Evolutionary conservation across 2,888 invertebrate genomes (phyloP).

Genomic region (Isoperla grammatica): DNA sequence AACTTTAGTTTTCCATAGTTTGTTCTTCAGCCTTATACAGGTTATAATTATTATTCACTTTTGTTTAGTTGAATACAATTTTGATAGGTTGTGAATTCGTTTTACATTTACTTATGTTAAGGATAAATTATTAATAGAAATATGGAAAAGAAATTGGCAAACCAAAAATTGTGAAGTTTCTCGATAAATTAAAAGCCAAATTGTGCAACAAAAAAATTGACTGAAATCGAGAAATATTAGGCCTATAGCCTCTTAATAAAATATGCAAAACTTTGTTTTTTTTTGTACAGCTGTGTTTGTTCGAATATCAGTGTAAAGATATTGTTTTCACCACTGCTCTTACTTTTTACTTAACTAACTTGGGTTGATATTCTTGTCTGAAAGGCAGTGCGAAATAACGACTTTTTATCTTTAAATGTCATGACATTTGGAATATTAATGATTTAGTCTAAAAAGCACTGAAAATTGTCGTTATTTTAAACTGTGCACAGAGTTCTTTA

Average conservation of each 20-base stretch:
- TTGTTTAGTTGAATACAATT: neutral
- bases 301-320: neutral
- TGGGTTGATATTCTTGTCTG: neutral
- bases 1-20: no score
- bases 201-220: neutral
- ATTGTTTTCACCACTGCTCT: constrained; percentile 6
- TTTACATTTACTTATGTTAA: constrained; percentile 8
- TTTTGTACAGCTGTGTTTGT: constrained; percentile 2
- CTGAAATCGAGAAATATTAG: neutral
- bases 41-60: no score
- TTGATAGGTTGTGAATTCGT: constrained; percentile 12
- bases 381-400: no score
- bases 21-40: no score
- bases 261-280: constrained; percentile 1
- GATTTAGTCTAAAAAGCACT: no score
- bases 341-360: constrained; percentile 9
- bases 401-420: no score
- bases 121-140: constrained; percentile 1
- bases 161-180: neutral
- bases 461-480: no score
- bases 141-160: constrained; percentile 8
- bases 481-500: no score
- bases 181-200: neutral
- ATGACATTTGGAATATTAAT: no score
- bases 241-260: neutral